Conservation (phyloP, 1,140 invertebrate genomes). For the Lepidotrigona ventralis region DNA sequence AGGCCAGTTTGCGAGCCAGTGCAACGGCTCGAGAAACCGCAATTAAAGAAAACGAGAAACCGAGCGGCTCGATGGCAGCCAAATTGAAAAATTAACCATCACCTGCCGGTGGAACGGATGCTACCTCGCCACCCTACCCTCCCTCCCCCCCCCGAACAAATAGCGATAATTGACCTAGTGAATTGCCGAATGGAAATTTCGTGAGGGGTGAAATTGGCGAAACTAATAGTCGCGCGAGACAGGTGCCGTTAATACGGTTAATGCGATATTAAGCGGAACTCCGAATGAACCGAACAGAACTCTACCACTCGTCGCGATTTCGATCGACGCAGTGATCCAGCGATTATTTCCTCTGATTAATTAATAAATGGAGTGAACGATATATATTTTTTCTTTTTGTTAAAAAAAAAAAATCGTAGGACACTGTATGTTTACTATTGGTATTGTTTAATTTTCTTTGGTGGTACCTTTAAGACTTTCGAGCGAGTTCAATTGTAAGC, state of each 20-base stretch:
- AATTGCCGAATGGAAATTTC: conserved; percentile 18
- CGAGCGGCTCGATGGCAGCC: background rate
- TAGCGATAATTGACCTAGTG: conserved; percentile 3
- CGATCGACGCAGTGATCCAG: background rate
- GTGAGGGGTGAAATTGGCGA: background rate
- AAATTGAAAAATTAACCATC: conserved; percentile 10
- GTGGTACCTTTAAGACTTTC: no score
- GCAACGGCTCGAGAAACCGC: background rate
- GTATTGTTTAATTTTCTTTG: no score
- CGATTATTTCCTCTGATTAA: background rate
- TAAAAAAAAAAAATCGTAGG: no score
- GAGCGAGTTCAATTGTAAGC: no score
- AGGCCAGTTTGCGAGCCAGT: no score
- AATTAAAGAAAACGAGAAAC: conserved; percentile 15
- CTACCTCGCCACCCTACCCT: no score
- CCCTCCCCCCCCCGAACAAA: background rate
- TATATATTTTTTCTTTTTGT: no score
- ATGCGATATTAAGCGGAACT: background rate
- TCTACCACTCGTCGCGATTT: background rate
- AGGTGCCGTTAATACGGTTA: background rate
- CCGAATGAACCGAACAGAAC: background rate
- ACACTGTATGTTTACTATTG: no score
- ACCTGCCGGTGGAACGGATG: background rate
- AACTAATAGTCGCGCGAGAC: conserved; percentile 1
- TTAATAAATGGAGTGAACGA: background rate